phyloP scores from a whole-genome alignment of 2,113 vertebrate genomes.

The Aythya baeri region DNA sequence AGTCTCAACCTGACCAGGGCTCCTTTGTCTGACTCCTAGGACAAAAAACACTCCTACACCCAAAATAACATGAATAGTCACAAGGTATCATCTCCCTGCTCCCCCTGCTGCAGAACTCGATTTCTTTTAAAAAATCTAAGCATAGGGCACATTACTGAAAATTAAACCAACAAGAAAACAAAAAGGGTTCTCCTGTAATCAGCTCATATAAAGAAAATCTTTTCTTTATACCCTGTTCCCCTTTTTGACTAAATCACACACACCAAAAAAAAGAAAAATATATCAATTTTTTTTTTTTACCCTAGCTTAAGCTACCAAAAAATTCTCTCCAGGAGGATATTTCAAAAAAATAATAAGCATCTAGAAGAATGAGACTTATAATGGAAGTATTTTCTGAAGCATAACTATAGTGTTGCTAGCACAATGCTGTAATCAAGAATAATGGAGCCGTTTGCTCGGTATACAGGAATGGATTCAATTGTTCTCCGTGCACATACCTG shows the following conservation, averaged over 20 bases:
- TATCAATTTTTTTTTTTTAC: not conserved
- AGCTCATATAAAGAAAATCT: not conserved
- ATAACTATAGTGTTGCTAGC: constrained; percentile 12
- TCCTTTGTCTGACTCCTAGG: not conserved
- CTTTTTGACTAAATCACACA: not conserved
- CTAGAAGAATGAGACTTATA: constrained; percentile 34
- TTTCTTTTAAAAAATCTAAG: not conserved
- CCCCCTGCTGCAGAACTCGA: too few species aligned
- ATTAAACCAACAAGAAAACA: not conserved
- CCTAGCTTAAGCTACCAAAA: not conserved
- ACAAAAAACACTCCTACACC: not conserved
- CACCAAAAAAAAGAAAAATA: not conserved
- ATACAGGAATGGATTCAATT: constrained; percentile 25
- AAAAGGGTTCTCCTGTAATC: not conserved
- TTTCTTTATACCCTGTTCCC: not conserved
- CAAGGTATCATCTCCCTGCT: not conserved
- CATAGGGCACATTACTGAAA: not conserved
- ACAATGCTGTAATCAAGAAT: constrained; percentile 61
- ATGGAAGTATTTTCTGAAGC: constrained; percentile 53
- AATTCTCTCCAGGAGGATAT: not conserved
- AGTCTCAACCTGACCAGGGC: not conserved
- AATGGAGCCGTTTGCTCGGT: constrained; percentile 14
- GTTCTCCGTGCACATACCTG: not conserved
- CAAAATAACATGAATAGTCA: not conserved
- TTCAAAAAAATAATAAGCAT: constrained; percentile 48